Conservation (phyloP, 2,797 vertebrate genomes). For the Enteromius trimaculatus region DNA sequence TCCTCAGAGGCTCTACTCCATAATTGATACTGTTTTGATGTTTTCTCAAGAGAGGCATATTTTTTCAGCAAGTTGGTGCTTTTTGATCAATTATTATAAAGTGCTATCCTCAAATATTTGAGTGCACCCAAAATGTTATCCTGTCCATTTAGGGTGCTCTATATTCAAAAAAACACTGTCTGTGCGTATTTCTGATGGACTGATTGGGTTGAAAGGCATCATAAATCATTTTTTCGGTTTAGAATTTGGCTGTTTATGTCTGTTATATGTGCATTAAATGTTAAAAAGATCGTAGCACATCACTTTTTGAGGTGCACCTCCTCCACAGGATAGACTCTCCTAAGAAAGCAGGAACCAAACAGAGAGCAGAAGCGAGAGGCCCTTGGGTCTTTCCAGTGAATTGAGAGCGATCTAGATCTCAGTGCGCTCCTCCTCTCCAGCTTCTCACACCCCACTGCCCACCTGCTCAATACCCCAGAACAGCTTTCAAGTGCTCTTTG, state of each 20-base stretch:
- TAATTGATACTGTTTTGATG: constrained; percentile 82
- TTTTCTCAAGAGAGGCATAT: constrained; percentile 59
- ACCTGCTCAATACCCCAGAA: constrained; percentile 86
- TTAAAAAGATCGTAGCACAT: background rate
- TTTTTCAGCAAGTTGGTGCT: constrained; percentile 71
- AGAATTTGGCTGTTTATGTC: background rate
- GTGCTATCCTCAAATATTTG: constrained; percentile 59
- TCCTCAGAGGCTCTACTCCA: constrained; percentile 75
- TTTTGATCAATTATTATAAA: constrained; percentile 80
- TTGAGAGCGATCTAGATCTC: constrained; percentile 59
- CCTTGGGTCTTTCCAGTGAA: constrained; percentile 67
- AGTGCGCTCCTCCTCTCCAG: constrained; percentile 59
- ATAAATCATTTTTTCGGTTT: background rate
- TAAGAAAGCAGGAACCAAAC: constrained; percentile 8
- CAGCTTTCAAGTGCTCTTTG: constrained; percentile 91
- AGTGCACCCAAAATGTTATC: constrained; percentile 65
- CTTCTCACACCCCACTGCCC: constrained; percentile 71
- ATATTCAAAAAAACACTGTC: background rate
- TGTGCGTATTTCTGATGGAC: background rate
- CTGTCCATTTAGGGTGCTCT: constrained; percentile 38
- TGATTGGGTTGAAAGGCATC: background rate
- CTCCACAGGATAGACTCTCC: background rate
- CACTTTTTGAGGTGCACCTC: constrained; percentile 25
- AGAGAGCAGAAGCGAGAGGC: constrained; percentile 45
- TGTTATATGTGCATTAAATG: constrained; percentile 5